Evolutionary conservation across 2,888 invertebrate genomes (phyloP).

Genomic region (Trypoxylon attenuatum): DNA sequence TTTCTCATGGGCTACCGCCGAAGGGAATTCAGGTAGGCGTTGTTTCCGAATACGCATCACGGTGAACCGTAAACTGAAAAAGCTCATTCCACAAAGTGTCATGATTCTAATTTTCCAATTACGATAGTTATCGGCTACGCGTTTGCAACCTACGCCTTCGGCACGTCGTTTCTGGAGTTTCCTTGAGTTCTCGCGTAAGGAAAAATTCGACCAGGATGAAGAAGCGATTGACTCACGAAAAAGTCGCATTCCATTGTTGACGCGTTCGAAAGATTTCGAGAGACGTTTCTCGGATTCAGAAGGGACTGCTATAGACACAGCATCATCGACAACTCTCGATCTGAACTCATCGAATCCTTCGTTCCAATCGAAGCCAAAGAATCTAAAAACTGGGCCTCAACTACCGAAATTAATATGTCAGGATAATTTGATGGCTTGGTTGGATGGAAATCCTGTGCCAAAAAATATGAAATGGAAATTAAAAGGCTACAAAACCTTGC

Average conservation of each 20-base stretch:
- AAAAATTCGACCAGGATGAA: no score
- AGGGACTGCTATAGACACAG: not conserved
- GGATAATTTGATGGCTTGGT: slow-evolving; percentile 16
- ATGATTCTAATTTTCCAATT: not conserved
- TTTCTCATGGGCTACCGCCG: slow-evolving; percentile 16
- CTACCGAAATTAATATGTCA: not conserved
- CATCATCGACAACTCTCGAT: not conserved
- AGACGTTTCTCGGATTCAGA: not conserved
- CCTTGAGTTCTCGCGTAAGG: slow-evolving; percentile 28
- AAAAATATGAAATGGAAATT: slow-evolving; percentile 36
- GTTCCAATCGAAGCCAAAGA: not conserved
- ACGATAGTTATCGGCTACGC: not conserved
- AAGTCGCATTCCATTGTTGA: not conserved
- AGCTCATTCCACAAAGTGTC: not conserved
- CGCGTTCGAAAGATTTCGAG: not conserved
- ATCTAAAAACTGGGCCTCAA: not conserved
- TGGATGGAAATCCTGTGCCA: slow-evolving; percentile 21
- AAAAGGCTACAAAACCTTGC: slow-evolving; percentile 27
- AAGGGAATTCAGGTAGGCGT: slow-evolving; percentile 30
- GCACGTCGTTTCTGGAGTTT: slow-evolving; percentile 39
- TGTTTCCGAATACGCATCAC: not conserved
- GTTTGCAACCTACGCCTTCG: slow-evolving; percentile 5
- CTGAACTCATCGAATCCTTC: not conserved
- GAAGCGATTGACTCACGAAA: not conserved
- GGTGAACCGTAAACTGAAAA: not conserved